Percentiles rank a stretch among this genome's conserved stretches.
Evolutionary conservation across 2,113 vertebrate species (phyloP).

Genomic region (Mohoua ochrocephala): DNA sequence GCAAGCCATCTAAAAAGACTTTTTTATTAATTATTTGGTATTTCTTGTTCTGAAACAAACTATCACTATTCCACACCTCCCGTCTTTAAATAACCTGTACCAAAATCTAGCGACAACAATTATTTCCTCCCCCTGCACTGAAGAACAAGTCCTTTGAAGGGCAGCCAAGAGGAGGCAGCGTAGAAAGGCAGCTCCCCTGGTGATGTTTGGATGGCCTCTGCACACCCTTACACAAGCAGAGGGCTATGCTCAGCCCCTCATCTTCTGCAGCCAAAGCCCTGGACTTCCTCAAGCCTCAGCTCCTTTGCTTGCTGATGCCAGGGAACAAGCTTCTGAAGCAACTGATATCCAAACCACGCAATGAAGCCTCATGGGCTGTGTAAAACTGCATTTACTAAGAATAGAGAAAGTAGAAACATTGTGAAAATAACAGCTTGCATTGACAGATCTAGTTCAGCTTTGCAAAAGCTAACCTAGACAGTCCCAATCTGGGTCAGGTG

Average conservation of each 20-base stretch:
- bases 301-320: background rate
- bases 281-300: background rate
- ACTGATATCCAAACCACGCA: background rate
- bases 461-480: background rate
- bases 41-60: background rate
- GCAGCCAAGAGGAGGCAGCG: background rate
- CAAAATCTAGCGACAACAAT: background rate
- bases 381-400: background rate
- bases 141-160: background rate
- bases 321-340: background rate
- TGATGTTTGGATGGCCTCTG: background rate
- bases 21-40: background rate
- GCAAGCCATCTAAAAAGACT: background rate
- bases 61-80: background rate
- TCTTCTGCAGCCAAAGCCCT: background rate
- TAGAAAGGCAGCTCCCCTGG: background rate
- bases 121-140: background rate
- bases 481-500: background rate
- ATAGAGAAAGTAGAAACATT: background rate
- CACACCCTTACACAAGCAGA: background rate
- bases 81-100: background rate
- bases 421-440: slow-evolving; percentile 4
- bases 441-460: slow-evolving; percentile 15
- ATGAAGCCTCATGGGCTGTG: background rate
- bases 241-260: background rate